These are phyloP conservation scores for Thamnophis sirtalis DNA, from an alignment of 2,113 vertebrate genomes.

Conservation along the genomic window DNA sequence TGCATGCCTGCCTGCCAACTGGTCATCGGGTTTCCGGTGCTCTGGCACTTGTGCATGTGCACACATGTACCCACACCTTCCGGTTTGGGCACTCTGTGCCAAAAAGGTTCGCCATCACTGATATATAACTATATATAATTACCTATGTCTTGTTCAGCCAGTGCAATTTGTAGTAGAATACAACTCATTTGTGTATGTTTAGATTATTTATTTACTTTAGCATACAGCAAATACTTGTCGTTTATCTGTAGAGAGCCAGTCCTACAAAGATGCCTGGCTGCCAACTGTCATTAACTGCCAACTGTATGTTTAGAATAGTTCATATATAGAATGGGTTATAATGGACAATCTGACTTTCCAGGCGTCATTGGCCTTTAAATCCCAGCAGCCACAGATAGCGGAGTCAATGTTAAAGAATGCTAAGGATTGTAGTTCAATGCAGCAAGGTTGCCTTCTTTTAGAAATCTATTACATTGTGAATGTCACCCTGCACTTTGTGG, in stretches of 20 bases:
- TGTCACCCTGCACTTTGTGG: neutral
- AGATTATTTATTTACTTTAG: no score
- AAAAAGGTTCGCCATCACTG: no score
- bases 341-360: neutral
- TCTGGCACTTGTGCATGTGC: no score
- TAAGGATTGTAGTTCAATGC: neutral
- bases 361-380: neutral
- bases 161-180: neutral
- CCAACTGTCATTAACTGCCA: no score
- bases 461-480: neutral
- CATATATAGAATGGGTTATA: neutral
- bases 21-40: no score
- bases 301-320: neutral
- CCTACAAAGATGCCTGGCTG: no score
- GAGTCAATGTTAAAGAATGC: neutral
- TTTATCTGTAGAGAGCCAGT: no score
- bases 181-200: neutral
- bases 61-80: no score
- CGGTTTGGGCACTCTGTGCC: no score
- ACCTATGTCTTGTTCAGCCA: neutral
- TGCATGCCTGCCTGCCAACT: no score
- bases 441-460: neutral
- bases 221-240: no score
- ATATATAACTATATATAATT: neutral
- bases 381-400: neutral